Base-by-base conservation (phyloP, 37 sponge, comb jelly and placozoan genomes). In the Ianthella basta region DNA sequence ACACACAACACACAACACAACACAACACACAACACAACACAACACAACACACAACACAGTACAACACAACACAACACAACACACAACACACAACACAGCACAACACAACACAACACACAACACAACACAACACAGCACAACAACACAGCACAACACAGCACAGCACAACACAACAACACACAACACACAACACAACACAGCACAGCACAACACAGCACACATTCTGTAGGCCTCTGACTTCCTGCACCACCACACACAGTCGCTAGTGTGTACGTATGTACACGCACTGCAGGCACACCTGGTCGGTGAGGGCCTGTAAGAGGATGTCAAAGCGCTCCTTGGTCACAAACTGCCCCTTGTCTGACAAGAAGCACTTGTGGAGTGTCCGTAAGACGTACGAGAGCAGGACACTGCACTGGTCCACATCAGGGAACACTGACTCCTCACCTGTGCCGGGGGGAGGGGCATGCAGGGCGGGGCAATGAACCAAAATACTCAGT, bases 281-380 rank as follows among this genome's bases (percentile, higher is more conserved):
- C 84, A 67, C 83, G 69, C 69, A 70, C 53, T 75, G 35, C 18
- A 29, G 32, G 68, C 24, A 20, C 37, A 95, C 92, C 86, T 95
- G 95, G 25, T 92, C 63, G 0, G 87, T 86, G 4, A 95, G 86
- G 0, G 95, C 90, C 25, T 72, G 20, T 60, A 95, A 27, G 18
- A 95, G 73, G 5, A 83, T 80, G 0, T 89, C 72, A 87, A 93
- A 95, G 37, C 84, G 72, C 25, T 95, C 92, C 68, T 83, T 90
- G 36, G 87, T 88, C 21, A 95, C 37, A 74, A 95, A 95, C 15
- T 55, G 27, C 25, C 79, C 59, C 72, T 79, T 88, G 72, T 87
- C 89, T 34, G 90, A 85, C 55, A 88, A 81, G 64, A 95, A 93
- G 65, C 85, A 86, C 64, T 90, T 95, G 38, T 72, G 73, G 1